A percentile compares a stretch with the other conserved stretches of the same genome.
Evolutionary conservation across 2,113 vertebrate genomes (phyloP).

Genomic region (Aphyosemion australe): DNA sequence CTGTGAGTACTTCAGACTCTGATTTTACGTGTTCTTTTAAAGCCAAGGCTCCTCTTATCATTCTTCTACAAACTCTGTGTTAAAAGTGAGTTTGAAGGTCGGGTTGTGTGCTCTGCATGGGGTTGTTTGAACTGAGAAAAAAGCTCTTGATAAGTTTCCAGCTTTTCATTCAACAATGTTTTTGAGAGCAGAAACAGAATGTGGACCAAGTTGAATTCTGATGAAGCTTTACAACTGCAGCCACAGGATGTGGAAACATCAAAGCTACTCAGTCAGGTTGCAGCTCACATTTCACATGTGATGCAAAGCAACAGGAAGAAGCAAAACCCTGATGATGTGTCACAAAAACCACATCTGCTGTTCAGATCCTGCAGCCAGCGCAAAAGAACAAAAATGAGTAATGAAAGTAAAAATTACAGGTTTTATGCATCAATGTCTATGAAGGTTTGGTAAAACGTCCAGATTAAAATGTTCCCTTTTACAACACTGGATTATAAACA

Average conservation of each 20-base stretch:
- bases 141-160: not conserved
- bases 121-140: not conserved
- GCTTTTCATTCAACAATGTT: not conserved
- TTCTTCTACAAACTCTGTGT: not conserved
- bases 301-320: slow-evolving; percentile 12
- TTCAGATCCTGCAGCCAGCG: not conserved
- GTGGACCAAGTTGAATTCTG: not conserved
- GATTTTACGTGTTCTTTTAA: not conserved
- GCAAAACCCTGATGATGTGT: not conserved
- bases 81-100: not conserved
- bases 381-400: too few species aligned
- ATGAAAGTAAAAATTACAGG: too few species aligned
- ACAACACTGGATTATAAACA: too few species aligned
- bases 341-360: not conserved
- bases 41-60: not conserved
- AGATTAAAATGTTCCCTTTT: too few species aligned
- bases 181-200: not conserved
- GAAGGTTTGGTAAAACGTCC: too few species aligned
- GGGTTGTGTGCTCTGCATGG: too few species aligned
- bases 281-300: not conserved
- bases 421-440: too few species aligned
- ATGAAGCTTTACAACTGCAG: not conserved
- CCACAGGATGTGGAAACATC: not conserved
- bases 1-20: slow-evolving; percentile 85
- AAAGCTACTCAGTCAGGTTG: not conserved